These are phyloP conservation scores for Myotis daubentonii DNA, from an alignment of 2,797 vertebrate genomes.

Conservation along the genomic window DNA sequence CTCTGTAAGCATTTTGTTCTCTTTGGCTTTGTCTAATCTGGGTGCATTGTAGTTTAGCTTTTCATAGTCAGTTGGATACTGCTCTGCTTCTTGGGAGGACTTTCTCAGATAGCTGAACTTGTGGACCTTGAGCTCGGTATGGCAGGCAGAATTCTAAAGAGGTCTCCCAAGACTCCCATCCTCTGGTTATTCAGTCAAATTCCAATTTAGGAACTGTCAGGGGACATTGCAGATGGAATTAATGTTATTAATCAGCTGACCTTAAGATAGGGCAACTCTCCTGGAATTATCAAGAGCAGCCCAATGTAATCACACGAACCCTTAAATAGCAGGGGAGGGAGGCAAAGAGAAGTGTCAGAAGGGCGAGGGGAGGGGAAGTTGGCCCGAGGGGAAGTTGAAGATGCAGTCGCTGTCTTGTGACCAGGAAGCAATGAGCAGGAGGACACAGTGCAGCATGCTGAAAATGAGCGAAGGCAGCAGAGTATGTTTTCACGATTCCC, in stretches of 20 bases:
- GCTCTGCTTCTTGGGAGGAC: conserved; percentile 3
- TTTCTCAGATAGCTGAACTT: conserved; percentile 36
- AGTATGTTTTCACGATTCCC: background rate
- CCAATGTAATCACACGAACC: background rate
- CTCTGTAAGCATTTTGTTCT: background rate
- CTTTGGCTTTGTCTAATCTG: background rate
- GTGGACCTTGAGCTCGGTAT: background rate
- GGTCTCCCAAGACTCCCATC: background rate
- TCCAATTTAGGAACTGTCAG: background rate
- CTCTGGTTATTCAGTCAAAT: conserved; percentile 8
- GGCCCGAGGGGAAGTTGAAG: background rate
- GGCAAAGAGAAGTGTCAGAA: background rate
- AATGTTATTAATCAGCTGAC: background rate
- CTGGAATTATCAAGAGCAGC: background rate
- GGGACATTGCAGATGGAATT: background rate
- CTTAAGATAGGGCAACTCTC: background rate
- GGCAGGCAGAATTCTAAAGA: background rate
- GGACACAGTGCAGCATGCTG: background rate
- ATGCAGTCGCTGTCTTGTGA: background rate
- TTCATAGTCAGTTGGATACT: background rate
- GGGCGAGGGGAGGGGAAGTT: background rate
- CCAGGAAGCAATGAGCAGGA: background rate
- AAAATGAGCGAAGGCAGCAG: background rate
- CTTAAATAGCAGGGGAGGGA: background rate
- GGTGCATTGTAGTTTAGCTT: background rate